These are phyloP conservation scores for Erebia epiphron DNA, from an alignment of 2,888 invertebrate genomes.

Conservation along the genomic window DNA sequence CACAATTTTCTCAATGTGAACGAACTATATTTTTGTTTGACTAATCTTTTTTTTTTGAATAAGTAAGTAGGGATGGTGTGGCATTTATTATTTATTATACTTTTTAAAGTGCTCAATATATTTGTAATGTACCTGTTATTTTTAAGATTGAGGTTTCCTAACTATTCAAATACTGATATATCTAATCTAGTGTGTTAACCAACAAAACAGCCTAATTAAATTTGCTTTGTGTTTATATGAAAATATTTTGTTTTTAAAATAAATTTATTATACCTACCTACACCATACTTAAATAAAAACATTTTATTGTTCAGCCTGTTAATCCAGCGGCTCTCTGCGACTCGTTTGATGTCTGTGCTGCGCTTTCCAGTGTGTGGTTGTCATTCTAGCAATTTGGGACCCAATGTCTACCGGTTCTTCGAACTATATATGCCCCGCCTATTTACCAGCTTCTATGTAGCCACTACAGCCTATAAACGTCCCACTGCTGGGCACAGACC, in stretches of 20 bases:
- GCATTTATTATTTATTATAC: slow-evolving; percentile 16
- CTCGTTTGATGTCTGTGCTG: too few relatives aligned
- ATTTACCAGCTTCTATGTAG: too few relatives aligned
- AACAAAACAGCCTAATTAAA: slow-evolving; percentile 11
- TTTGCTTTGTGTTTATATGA: slow-evolving; percentile 1
- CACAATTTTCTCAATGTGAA: too few relatives aligned
- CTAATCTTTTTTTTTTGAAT: not conserved
- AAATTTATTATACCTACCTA: slow-evolving; percentile 15
- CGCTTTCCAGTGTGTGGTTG: too few relatives aligned
- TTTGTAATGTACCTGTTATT: slow-evolving; percentile 32
- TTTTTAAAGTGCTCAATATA: slow-evolving; percentile 29
- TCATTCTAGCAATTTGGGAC: too few relatives aligned
- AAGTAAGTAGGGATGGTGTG: not conserved
- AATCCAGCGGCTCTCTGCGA: too few relatives aligned
- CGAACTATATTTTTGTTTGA: not conserved
- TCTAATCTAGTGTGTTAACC: not conserved
- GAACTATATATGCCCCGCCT: too few relatives aligned
- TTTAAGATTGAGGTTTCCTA: slow-evolving; percentile 23
- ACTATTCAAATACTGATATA: slow-evolving; percentile 1
- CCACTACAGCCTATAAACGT: too few relatives aligned
- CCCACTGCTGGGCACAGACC: too few relatives aligned
- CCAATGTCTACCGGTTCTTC: too few relatives aligned
- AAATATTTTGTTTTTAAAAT: slow-evolving; percentile 15
- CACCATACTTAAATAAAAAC: not conserved
- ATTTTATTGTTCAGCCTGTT: not conserved